These are phyloP conservation scores for Lissonota sp. DNA, from an alignment of 2,888 invertebrate species.

Conservation along the genomic window DNA sequence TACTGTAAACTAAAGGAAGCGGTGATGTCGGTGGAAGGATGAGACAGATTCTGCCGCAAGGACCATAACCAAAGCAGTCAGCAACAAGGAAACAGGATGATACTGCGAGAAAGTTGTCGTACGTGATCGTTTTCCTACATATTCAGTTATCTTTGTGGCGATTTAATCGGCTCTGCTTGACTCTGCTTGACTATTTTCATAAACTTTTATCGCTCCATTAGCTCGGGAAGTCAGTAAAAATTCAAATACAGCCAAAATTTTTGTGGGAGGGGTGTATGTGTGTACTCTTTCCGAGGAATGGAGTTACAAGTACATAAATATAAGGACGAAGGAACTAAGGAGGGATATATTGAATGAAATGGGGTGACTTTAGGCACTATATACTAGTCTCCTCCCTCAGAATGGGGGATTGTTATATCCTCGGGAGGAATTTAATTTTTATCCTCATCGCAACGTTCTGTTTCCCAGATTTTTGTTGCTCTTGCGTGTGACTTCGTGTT, in stretches of 20 bases:
- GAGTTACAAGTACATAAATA: no score
- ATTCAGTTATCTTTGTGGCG: neutral
- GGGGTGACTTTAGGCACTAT: no score
- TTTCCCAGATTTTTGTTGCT: conserved; percentile 27
- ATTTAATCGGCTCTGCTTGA: neutral
- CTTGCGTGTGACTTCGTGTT: conserved; percentile 26
- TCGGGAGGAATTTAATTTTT: conserved; percentile 1
- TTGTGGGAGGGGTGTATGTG: neutral
- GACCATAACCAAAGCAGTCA: neutral
- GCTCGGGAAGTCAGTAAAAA: no score
- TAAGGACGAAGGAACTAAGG: no score
- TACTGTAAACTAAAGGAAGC: conserved; percentile 41
- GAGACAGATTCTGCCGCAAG: conserved; percentile 2
- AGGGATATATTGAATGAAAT: no score
- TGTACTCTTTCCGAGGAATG: neutral
- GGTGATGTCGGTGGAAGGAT: neutral
- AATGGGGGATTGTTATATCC: neutral
- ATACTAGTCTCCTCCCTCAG: no score
- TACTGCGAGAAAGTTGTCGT: conserved; percentile 56
- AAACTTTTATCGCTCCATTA: neutral
- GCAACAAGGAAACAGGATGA: conserved; percentile 37
- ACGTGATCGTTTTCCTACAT: conserved; percentile 10
- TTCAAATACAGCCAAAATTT: neutral
- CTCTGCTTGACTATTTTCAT: neutral
- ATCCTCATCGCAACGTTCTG: conserved; percentile 15